These are phyloP conservation scores for Lichenostomus cassidix DNA, from an alignment of 2,113 vertebrate species.

Conservation along the genomic window DNA sequence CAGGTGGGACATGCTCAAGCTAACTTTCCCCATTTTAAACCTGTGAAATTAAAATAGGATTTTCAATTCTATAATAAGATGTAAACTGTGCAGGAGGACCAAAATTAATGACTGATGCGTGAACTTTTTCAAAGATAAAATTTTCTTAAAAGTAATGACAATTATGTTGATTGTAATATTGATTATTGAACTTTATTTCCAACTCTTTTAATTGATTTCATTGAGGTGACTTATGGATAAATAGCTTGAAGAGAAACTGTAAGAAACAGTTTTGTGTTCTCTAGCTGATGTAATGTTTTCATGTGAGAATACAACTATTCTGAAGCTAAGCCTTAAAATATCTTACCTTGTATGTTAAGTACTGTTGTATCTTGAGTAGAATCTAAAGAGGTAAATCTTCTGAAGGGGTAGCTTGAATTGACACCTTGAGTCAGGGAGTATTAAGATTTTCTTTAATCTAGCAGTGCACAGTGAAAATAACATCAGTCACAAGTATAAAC, in stretches of 20 bases:
- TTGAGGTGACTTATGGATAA: neutral
- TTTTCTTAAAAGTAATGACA: neutral
- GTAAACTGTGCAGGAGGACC: neutral
- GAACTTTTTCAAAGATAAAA: neutral
- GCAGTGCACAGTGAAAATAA: neutral
- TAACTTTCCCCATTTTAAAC: neutral
- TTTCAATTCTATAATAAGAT: neutral
- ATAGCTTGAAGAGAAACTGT: neutral
- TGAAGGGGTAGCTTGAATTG: neutral
- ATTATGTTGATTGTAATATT: neutral
- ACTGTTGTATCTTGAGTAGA: neutral
- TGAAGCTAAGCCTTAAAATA: neutral
- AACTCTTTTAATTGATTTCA: neutral
- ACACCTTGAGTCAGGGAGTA: neutral
- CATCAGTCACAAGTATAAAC: neutral
- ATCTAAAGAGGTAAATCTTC: neutral
- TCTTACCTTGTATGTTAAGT: neutral
- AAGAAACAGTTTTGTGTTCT: neutral
- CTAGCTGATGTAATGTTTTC: neutral
- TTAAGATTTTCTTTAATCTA: neutral
- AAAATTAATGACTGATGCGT: neutral
- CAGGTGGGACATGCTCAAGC: neutral
- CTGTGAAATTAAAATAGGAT: neutral
- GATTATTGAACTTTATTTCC: neutral
- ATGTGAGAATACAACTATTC: neutral